Conservation (phyloP, 2,797 vertebrate genomes). For the Oreochromis mossambicus region DNA sequence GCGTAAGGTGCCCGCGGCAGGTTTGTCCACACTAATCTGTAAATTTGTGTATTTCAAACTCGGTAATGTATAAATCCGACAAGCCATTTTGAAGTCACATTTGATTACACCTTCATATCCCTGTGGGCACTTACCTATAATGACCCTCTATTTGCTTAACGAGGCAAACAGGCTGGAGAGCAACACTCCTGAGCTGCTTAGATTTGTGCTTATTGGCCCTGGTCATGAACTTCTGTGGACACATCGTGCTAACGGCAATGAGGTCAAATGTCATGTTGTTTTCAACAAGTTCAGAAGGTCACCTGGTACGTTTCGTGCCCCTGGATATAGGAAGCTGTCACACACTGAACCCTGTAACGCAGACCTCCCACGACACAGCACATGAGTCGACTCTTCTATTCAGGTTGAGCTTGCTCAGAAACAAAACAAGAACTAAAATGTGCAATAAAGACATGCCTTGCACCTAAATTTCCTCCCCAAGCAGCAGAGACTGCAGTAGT, state of each 20-base stretch:
- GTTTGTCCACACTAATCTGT: background rate
- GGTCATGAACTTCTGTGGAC: slow-evolving; percentile 70
- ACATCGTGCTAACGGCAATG: slow-evolving; percentile 42
- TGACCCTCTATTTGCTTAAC: background rate
- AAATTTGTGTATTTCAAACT: background rate
- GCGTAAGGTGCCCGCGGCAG: background rate
- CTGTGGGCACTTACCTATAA: background rate
- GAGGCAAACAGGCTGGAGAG: background rate
- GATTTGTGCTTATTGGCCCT: slow-evolving; percentile 27
- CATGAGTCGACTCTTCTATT: background rate
- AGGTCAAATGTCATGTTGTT: slow-evolving; percentile 66
- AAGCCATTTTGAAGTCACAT: background rate
- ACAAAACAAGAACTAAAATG: background rate
- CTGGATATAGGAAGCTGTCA: slow-evolving; percentile 35
- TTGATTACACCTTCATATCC: background rate
- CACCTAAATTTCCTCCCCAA: background rate
- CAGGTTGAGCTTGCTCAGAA: background rate
- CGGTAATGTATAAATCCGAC: background rate
- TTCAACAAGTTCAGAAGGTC: slow-evolving; percentile 67
- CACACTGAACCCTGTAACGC: slow-evolving; percentile 29
- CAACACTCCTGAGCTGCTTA: accelerated
- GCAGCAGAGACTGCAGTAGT: background rate
- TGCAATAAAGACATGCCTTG: background rate
- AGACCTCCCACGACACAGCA: slow-evolving; percentile 38
- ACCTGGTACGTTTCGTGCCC: slow-evolving; percentile 46